These are phyloP conservation scores for Chrysogorgia sp. DNA, from an alignment of 92 coral and sea anemone species.

Conservation along the genomic window DNA sequence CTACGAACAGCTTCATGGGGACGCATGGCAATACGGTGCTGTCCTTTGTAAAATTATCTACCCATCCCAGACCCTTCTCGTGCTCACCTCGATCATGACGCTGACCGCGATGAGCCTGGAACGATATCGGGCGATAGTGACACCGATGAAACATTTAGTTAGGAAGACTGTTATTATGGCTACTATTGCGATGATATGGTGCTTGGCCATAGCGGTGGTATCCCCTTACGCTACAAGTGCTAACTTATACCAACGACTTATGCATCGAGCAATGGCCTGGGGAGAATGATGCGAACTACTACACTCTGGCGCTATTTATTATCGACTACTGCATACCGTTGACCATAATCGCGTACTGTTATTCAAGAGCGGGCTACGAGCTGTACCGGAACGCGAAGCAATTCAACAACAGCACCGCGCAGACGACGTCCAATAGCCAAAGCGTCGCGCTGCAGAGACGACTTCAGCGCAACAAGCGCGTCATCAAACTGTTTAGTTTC, in stretches of 20 bases:
- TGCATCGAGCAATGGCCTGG: constrained; percentile 14
- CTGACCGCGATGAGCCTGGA: constrained; percentile 37
- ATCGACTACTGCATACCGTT: constrained; percentile 28
- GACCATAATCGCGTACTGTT: constrained; percentile 29
- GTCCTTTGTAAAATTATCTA: constrained; percentile 58
- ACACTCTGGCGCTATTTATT: constrained; percentile 27
- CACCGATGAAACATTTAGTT: constrained; percentile 66
- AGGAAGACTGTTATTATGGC: constrained; percentile 40
- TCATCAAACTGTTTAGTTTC: constrained; percentile 52
- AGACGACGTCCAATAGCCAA: neutral
- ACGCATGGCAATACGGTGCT: constrained; percentile 27
- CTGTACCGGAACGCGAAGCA: neutral
- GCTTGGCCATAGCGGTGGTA: constrained; percentile 54
- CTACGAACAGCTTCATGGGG: constrained; percentile 43
- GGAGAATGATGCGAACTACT: neutral
- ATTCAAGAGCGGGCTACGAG: constrained; percentile 14
- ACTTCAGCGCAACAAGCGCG: constrained; percentile 49
- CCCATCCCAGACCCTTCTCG: constrained; percentile 34
- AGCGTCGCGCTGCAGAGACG: constrained; percentile 1
- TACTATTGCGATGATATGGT: constrained; percentile 64
- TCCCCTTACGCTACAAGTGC: constrained; percentile 62
- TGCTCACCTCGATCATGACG: constrained; percentile 14
- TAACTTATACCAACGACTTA: neutral
- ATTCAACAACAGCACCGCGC: neutral
- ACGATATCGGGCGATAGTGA: constrained; percentile 61